Evolutionary conservation across 1,140 invertebrate genomes (phyloP).

Genomic region (Lordiphosa collinella): DNA sequence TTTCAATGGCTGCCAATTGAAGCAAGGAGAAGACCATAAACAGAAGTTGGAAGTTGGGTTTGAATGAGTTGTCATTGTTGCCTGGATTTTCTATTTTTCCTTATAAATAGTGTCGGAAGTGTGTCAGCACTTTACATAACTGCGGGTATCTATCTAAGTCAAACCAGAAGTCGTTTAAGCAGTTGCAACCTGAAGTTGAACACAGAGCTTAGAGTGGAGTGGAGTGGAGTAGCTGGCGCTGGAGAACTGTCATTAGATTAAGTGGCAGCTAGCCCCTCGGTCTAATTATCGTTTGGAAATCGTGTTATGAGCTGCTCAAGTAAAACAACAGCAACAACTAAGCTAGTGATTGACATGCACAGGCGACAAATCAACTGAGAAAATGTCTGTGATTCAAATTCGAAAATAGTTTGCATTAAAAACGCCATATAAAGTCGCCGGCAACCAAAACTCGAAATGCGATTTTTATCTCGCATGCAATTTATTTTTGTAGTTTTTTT

Average conservation of each 20-base stretch:
- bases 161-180: constrained; percentile 72
- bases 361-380: constrained; percentile 68
- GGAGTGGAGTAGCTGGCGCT: constrained; percentile 1
- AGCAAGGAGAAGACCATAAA: constrained; percentile 24
- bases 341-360: constrained; percentile 66
- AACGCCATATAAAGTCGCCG: constrained; percentile 62
- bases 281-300: constrained; percentile 71
- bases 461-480: constrained; percentile 71
- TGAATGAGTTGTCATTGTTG: constrained; percentile 33
- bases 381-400: constrained; percentile 68
- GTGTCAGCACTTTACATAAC: constrained; percentile 47
- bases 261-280: constrained; percentile 53
- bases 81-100: constrained; percentile 46
- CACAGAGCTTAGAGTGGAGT: constrained; percentile 1
- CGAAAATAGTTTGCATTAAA: constrained; percentile 69
- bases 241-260: constrained; percentile 74
- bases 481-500: constrained; percentile 45
- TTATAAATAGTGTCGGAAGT: constrained; percentile 57
- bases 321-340: constrained; percentile 2
- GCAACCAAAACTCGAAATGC: constrained; percentile 20
- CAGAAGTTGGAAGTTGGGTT: too few species aligned
- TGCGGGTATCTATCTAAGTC: constrained; percentile 27
- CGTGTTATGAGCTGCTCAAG: constrained; percentile 52
- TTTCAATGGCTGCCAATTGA: constrained; percentile 45
- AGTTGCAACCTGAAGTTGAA: constrained; percentile 36